Evolutionary conservation across 2,888 invertebrate genomes (phyloP).

Genomic region (Hydriomena furcata): DNA sequence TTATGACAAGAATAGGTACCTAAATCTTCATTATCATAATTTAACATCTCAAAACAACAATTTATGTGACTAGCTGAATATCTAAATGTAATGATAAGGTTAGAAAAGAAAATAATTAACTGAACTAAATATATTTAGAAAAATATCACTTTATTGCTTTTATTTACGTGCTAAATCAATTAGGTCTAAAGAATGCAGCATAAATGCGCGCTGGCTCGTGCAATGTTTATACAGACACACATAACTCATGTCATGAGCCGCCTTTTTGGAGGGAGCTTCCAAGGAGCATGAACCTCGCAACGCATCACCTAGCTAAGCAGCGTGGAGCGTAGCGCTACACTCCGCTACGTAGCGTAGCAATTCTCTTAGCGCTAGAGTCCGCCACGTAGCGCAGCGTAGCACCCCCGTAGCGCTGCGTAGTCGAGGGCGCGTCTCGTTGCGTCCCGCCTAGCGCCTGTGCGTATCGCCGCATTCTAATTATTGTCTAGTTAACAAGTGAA

Average conservation of each 20-base stretch:
- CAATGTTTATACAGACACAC: background rate
- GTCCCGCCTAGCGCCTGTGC: slow-evolving; percentile 32
- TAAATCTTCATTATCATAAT: no score
- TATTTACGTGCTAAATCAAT: slow-evolving; percentile 42
- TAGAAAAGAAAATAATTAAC: no score
- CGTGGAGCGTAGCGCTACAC: background rate
- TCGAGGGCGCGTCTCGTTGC: no score
- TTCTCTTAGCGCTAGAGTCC: background rate
- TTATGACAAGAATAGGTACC: no score
- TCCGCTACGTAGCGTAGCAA: background rate
- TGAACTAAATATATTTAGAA: slow-evolving; percentile 23
- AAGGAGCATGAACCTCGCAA: no score
- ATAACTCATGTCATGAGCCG: no score
- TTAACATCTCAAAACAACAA: no score
- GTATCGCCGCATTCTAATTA: slow-evolving; percentile 41
- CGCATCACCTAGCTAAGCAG: background rate
- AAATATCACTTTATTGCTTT: slow-evolving; percentile 69
- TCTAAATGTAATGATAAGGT: no score
- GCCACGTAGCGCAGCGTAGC: background rate
- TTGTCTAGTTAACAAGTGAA: slow-evolving; percentile 43
- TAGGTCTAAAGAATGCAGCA: slow-evolving; percentile 29
- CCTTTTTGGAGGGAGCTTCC: no score
- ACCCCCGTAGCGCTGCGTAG: background rate
- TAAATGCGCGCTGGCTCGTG: slow-evolving; percentile 18
- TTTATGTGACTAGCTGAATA: no score